Conservation (phyloP, 2,113 vertebrate genomes). For the Ploceus nigricollis region DNA sequence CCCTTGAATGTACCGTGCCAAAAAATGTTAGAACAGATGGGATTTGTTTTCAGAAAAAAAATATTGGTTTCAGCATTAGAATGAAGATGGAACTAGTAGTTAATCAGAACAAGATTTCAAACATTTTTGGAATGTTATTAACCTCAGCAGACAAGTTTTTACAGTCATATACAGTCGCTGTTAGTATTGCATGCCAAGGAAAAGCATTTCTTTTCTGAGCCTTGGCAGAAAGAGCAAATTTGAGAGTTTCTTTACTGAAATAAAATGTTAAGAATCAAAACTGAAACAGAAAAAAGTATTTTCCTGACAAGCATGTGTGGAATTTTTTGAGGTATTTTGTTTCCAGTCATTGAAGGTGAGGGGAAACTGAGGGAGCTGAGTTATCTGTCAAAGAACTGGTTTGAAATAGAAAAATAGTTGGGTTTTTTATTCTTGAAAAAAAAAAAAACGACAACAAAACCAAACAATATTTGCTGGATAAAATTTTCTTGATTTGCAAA, state of each 20-base stretch:
- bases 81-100: background rate
- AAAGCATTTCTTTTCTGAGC: background rate
- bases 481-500: background rate
- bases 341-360: background rate
- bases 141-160: conserved; percentile 9
- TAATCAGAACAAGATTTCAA: conserved; percentile 41
- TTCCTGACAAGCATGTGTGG: background rate
- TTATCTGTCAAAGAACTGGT: background rate
- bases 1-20: background rate
- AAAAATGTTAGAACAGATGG: conserved; percentile 18
- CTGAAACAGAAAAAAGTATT: background rate
- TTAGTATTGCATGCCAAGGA: background rate
- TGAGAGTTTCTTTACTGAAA: conserved; percentile 1
- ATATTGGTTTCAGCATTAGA: background rate
- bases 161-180: background rate
- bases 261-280: background rate
- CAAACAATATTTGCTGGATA: background rate
- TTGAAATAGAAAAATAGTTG: background rate
- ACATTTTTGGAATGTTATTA: background rate
- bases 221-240: background rate
- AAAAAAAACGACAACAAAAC: background rate
- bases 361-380: background rate
- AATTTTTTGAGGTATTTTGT: background rate
- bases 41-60: background rate
- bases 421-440: background rate